Conservation (phyloP, 2,888 invertebrate genomes). For the Choristoneura rosaceana region DNA sequence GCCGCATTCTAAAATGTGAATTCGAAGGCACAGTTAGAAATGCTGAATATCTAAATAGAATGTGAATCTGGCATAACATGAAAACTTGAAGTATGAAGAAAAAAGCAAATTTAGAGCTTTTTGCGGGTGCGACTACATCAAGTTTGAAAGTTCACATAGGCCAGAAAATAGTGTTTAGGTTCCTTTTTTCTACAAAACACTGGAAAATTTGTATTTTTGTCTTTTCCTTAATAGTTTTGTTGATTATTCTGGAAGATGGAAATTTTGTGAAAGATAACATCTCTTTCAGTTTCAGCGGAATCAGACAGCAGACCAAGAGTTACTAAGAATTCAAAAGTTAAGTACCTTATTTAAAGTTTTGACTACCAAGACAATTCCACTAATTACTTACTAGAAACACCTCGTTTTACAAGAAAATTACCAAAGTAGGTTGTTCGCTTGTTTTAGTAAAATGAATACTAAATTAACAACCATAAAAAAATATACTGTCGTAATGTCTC, state of each 20-base stretch:
- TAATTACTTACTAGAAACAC: too few relatives aligned
- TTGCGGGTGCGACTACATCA: slow-evolving; percentile 7
- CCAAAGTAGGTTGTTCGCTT: too few relatives aligned
- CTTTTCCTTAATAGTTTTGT: neutral
- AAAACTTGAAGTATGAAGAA: neutral
- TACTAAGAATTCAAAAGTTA: too few relatives aligned
- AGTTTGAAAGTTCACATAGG: slow-evolving; percentile 17
- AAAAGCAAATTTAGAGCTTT: neutral
- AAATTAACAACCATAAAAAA: too few relatives aligned
- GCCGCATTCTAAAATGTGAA: slow-evolving; percentile 82
- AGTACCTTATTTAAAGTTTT: too few relatives aligned
- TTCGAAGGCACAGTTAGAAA: slow-evolving; percentile 50
- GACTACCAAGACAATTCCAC: too few relatives aligned
- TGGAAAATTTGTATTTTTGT: neutral
- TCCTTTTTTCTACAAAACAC: neutral
- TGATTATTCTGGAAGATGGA: neutral
- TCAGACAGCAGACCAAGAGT: too few relatives aligned
- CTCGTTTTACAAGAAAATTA: too few relatives aligned
- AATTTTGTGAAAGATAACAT: neutral
- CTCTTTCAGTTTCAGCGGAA: too few relatives aligned
- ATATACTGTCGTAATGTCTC: too few relatives aligned
- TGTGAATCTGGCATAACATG: slow-evolving; percentile 3
- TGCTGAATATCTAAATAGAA: slow-evolving; percentile 34
- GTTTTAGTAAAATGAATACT: too few relatives aligned
- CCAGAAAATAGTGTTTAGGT: neutral